Base-by-base conservation (phyloP, 2,113 vertebrate species). In the Perognathus longimembris region DNA sequence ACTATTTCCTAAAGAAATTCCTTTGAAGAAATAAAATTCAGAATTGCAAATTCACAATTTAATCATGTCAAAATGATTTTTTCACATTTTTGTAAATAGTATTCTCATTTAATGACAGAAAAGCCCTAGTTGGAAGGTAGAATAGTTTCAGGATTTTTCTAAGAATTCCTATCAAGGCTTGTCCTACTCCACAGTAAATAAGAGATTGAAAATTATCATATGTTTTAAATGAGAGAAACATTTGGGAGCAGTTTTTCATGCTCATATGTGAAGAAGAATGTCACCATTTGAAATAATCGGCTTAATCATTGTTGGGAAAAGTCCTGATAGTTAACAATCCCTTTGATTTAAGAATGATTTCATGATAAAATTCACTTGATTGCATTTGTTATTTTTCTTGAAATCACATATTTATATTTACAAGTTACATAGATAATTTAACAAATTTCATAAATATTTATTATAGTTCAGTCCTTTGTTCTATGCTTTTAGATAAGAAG, bases 141-240 rank as follows among this genome's bases (percentile, higher is more conserved):
- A 50, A 67, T 26, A 36, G 24, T 50, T 82, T 92, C 22, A 57
- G 4, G 76, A 34, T 36, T 90, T 91, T 90, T 22, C 26, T 42
- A 95, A 76, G 18, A 1, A 67, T 95, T 83, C 88, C 85, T 96
- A 14, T 81, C n/a, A 96, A 87, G 36, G 84, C 3, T 42, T 81
- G 2, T 93, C 61, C 78, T 96, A 95, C 54, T 94, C 91, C 83
- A 96, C 82, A 95, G 61, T 87, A 96, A 97, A 97, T 92, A 96
- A 15, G 24, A 92, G 38, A 89, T 75, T 76, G 34, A 91, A 30
- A 34, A 63, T n/a, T 82, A 9, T 59, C 95, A 95, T 91, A 92
- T 97, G 95, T 95, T 98, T 98, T 78, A 95, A 94, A 97, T 98
- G 93, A 96, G 61, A 63, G 63, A 61, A 88, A 81, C 20, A 92